Evolutionary conservation across 2,113 vertebrate genomes (phyloP), one percentile per base, ranked within the genome.

Genomic region (Chaetura pelagica): DNA sequence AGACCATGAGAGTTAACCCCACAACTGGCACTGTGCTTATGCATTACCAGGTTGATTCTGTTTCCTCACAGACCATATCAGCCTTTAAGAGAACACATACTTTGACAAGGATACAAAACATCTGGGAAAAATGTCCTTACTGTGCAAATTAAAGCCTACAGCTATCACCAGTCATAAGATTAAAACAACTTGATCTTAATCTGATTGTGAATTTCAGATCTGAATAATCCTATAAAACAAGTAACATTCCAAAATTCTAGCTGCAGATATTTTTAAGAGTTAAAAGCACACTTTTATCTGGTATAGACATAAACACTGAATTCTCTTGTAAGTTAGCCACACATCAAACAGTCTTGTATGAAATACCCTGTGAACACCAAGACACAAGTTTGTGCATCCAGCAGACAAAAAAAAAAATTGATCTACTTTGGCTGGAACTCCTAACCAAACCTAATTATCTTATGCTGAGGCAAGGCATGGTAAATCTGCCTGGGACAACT

Each of bases 181-280:
- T 85, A 91, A 51, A 90, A 89, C 21, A n/a, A 83, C 19, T 63
- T 55, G 62, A 76, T 91, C 76, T 76, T 83, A 30, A 64, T 52
- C 69, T 68, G 63, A 86, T 82, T 83, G 32, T 59, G 44, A 89
- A 84, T 32, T 82, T 93, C 63, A 79, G 38, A 86, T 55, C 63
- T 64, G 52, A 81, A 64, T 83, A 90, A 86, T 64, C 52, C 32
- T 46, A 40, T 51, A 63, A 83, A 83, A 75, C 21, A 67, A 74
- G 44, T 20, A 2, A 51, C 84, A n/a, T 40, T 75, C 17, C 54
- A 76, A 75, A 94, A 63, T 55, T 51, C 52, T 55, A 59, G 16
- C 3, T 67, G 10, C 62, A 78, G 57, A 22, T 6, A 9, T 20
- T 74, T 64, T 66, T 52, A 66, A 72, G 48, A 59, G 51, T 77